Evolutionary conservation across 2,113 vertebrate genomes (phyloP).

Genomic region (Gobio gobio): DNA sequence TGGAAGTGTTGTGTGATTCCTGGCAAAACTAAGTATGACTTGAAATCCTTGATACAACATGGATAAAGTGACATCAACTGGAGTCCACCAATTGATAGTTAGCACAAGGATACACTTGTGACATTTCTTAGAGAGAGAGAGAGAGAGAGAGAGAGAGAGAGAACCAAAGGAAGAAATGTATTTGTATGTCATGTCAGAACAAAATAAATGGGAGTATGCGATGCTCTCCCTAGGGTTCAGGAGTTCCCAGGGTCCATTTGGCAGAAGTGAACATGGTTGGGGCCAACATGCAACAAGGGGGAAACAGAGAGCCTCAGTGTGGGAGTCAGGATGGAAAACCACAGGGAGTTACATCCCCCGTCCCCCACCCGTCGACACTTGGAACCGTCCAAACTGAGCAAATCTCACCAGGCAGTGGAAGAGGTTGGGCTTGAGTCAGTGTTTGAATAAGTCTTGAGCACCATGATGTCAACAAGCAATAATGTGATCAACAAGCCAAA

Average conservation of each 20-base stretch:
- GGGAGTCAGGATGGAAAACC: conserved; percentile 52
- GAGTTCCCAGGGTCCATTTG: conserved; percentile 42
- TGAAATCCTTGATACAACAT: not conserved
- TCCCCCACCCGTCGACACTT: conserved; percentile 48
- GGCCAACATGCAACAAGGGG: conserved; percentile 34
- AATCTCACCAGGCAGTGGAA: conserved; percentile 78
- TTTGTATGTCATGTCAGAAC: conserved; percentile 4
- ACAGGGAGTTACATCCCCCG: conserved; percentile 11
- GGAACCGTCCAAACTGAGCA: conserved; percentile 72
- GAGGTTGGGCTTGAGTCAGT: conserved; percentile 71
- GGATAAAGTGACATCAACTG: not conserved
- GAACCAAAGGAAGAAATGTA: conserved; percentile 9
- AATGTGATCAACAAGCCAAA: conserved; percentile 3
- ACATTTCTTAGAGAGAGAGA: not conserved
- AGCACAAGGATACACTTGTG: not conserved
- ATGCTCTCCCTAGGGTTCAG: conserved; percentile 50
- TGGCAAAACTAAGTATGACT: conserved; percentile 15
- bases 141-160: not conserved
- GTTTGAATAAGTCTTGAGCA: conserved; percentile 18
- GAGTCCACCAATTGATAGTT: not conserved
- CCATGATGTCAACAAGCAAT: conserved; percentile 4
- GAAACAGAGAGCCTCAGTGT: conserved; percentile 35
- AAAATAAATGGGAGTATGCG: conserved; percentile 36
- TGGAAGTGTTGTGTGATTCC: not conserved
- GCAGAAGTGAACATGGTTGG: conserved; percentile 8